These are phyloP conservation scores for Dipodomys stephensi DNA, from an alignment of 2,113 vertebrate genomes.

Conservation along the genomic window DNA sequence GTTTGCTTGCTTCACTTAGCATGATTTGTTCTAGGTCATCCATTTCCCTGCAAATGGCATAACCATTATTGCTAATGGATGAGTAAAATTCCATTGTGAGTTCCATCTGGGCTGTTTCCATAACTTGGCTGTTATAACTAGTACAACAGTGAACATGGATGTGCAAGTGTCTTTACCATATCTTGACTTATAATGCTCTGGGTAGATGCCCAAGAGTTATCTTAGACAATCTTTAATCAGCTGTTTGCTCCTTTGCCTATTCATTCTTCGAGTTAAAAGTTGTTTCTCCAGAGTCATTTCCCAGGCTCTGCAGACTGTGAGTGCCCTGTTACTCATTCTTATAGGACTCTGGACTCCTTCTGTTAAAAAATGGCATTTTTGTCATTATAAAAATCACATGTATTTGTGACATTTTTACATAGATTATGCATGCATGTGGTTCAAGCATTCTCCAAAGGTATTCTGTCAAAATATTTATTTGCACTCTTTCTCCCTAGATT, in stretches of 20 bases:
- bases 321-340: not conserved
- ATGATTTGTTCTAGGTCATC: too few species aligned
- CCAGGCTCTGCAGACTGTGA: not conserved
- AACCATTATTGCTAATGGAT: too few species aligned
- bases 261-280: not conserved
- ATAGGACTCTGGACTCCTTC: not conserved
- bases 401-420: conserved; percentile 45
- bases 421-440: not conserved
- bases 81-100: too few species aligned
- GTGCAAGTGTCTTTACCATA: too few species aligned
- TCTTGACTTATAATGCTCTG: too few species aligned
- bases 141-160: too few species aligned
- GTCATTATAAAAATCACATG: not conserved
- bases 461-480: not conserved
- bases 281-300: not conserved
- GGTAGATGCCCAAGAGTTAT: too few species aligned
- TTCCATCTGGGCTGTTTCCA: too few species aligned
- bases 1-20: too few species aligned
- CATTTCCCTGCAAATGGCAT: too few species aligned
- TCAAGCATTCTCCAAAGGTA: conserved; percentile 36
- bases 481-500: not conserved
- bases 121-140: too few species aligned
- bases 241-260: not conserved
- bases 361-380: not conserved
- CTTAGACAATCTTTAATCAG: not conserved